Base-by-base conservation (phyloP, 2,888 invertebrate species). In the Melanotus villosus region DNA sequence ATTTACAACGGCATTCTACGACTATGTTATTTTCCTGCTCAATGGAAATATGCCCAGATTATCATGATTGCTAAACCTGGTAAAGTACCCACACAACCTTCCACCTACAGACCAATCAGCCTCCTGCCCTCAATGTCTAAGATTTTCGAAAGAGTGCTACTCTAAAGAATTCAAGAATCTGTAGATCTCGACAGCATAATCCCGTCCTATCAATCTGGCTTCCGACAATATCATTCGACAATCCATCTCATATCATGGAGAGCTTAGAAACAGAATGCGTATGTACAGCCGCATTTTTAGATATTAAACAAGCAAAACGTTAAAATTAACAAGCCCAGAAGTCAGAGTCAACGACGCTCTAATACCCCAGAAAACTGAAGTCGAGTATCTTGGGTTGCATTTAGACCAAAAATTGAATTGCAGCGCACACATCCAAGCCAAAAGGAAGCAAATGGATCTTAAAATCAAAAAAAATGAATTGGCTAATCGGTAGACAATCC, bases 71-170 rank as follows among this genome's bases (percentile, higher is more conserved):
- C 45, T 45, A 3, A 45, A 12, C 14, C 36, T 14, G 36, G 14
- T 12, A 38, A 38, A 14, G 1, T 12, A 38, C 36, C 12, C 12
- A 38, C 36, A 38, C 36, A 12, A 18, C 45, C n/a, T 9, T 41
- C 9, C 12, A 10, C 21, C 10, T 45, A 45, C 45, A 45, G 45
- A 19, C 45, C n/a, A 45, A 45, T 45, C 1, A 45, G 45, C n/a
- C 45, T 45, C 10, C 38, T 45, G n/a, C 45, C 18, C n/a, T n/a
- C 14, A 12, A 43, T 43, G 43, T 16, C 19, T 16, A 43, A 43
- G 21, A 19, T 45, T 5, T 45, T 45, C 1, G 45, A 19, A 19
- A 45, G 16, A n/a, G 2, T 45, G 4, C 21, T 45, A 10, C 45
- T 45, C 9, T 18, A 21, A 45, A 45, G 18, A 45, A 45, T 19